phyloP scores from a whole-genome alignment of 2,113 vertebrate genomes.

The Poicephalus gulielmi region DNA sequence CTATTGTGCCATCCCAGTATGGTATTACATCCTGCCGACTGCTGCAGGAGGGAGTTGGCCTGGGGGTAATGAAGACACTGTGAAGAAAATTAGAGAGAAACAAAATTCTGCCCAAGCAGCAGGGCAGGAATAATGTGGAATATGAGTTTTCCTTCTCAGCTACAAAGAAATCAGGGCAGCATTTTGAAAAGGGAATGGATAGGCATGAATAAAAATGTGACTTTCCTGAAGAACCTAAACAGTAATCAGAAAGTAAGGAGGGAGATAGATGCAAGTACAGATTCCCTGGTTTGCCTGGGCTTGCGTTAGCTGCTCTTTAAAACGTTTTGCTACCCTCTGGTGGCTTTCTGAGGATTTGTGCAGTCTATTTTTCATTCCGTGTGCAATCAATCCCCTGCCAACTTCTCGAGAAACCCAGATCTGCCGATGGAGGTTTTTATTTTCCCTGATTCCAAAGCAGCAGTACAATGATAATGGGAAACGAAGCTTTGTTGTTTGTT shows the following conservation, averaged over 20 bases:
- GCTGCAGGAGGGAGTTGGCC: neutral
- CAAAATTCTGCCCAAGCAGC: neutral
- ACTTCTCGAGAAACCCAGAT: neutral
- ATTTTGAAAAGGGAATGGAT: neutral
- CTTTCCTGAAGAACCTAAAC: neutral
- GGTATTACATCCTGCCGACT: fast-evolving
- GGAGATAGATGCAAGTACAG: neutral
- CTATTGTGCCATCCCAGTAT: fast-evolving
- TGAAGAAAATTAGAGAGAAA: neutral
- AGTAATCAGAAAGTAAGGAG: neutral
- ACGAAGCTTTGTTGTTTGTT: neutral
- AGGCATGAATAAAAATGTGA: neutral
- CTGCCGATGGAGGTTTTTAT: neutral
- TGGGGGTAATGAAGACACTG: neutral
- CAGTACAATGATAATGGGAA: neutral
- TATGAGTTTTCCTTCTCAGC: neutral
- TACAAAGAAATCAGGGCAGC: neutral
- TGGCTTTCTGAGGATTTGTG: conserved; percentile 42
- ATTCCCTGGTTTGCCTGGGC: neutral
- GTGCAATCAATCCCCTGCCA: neutral
- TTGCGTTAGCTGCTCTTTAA: neutral
- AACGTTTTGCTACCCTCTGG: conserved; percentile 75
- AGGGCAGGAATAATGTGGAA: neutral
- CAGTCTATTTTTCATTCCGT: neutral
- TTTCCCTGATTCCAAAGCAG: neutral